phyloP scores from a whole-genome alignment of 2,113 vertebrate genomes.

The Struthio camelus region DNA sequence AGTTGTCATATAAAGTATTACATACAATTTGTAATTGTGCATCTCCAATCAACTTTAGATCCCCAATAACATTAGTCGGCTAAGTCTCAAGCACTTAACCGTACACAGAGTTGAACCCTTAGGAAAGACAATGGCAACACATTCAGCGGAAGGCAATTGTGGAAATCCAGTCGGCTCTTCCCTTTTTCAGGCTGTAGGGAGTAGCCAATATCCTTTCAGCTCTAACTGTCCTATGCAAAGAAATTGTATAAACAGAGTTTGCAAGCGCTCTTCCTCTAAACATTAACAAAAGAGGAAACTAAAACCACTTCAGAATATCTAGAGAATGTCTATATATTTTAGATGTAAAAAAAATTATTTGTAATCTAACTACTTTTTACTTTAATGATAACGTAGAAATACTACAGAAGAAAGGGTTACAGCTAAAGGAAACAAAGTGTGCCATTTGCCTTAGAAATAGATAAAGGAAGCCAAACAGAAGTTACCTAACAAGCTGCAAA shows the following conservation, averaged over 20 bases:
- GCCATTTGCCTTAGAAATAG: background rate
- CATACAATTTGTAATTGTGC: background rate
- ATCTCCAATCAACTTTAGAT: slow-evolving; percentile 51
- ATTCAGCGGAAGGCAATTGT: fast-evolving
- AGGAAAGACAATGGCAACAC: background rate
- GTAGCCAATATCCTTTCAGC: background rate
- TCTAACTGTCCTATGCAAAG: background rate
- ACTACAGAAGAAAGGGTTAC: background rate
- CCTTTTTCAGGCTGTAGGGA: background rate
- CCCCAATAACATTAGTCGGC: slow-evolving; percentile 41
- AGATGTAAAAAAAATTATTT: background rate
- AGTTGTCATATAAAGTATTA: slow-evolving; percentile 29
- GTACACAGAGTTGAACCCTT: background rate
- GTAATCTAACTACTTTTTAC: background rate
- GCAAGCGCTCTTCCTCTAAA: background rate
- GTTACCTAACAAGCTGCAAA: background rate
- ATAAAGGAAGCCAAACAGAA: background rate
- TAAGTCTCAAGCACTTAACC: background rate
- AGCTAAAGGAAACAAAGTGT: background rate
- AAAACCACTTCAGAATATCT: fast-evolving
- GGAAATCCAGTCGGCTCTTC: background rate
- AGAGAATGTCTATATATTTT: background rate
- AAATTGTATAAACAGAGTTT: background rate
- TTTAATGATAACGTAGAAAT: background rate
- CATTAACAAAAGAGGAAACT: background rate